Evolutionary conservation across 2,888 invertebrate genomes (phyloP).

Genomic region (Meteorus cinctellus): DNA sequence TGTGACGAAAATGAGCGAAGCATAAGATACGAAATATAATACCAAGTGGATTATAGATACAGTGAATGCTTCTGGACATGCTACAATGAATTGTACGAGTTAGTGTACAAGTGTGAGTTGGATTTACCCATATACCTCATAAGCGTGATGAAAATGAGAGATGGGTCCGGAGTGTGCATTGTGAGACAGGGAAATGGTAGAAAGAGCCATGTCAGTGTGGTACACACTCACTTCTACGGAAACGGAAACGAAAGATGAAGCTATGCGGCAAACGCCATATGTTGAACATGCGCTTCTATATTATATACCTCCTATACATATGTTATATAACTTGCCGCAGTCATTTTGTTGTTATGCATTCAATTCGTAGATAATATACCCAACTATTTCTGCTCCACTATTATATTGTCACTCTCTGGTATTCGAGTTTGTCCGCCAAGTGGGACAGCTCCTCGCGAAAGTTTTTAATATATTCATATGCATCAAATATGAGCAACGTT

Average conservation of each 20-base stretch:
- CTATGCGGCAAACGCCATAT: slow-evolving; percentile 50
- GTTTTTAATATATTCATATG: not conserved
- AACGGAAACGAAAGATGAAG: slow-evolving; percentile 57
- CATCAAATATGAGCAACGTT: not conserved
- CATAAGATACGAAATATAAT: slow-evolving; percentile 2
- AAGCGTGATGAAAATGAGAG: slow-evolving; percentile 17
- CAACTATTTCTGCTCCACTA: slow-evolving; percentile 27
- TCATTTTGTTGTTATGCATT: slow-evolving; percentile 51
- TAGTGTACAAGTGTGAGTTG: slow-evolving; percentile 32
- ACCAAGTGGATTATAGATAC: not conserved
- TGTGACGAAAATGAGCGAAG: slow-evolving; percentile 4
- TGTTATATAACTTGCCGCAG: slow-evolving; percentile 38
- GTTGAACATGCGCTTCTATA: slow-evolving; percentile 42
- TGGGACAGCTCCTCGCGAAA: slow-evolving; percentile 17
- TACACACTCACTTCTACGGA: slow-evolving; percentile 51
- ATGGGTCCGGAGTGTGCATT: slow-evolving; percentile 1
- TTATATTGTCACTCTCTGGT: slow-evolving; percentile 30
- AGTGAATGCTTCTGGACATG: not conserved
- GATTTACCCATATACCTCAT: not conserved
- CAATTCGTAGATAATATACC: slow-evolving; percentile 22
- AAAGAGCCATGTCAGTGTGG: slow-evolving; percentile 31
- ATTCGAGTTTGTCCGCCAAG: slow-evolving; percentile 25
- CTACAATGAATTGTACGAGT: slow-evolving; percentile 39
- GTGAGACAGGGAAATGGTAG: slow-evolving; percentile 36
- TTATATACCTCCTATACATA: not conserved